Percentiles rank a stretch among this genome's conserved stretches.
Evolutionary conservation across 1,140 invertebrate species (phyloP).

Genomic region (Plutomurus gul): DNA sequence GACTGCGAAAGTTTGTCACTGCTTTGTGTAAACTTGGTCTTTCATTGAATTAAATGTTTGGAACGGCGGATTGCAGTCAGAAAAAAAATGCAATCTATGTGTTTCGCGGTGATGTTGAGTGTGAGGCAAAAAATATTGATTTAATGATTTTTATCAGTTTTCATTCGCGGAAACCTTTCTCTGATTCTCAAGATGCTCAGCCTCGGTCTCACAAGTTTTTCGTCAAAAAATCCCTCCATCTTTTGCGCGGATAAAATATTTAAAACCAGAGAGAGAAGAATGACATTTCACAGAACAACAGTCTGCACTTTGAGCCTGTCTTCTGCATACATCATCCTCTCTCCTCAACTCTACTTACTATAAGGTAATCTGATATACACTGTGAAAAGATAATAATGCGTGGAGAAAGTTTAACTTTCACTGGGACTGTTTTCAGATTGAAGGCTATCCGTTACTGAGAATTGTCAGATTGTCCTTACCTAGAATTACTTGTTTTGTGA

Average conservation of each 20-base stretch:
- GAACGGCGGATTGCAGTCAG: background rate
- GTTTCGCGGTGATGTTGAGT: background rate
- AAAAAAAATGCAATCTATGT: background rate
- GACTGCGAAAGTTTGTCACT: background rate
- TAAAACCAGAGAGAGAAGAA: too few relatives aligned
- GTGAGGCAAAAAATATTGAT: background rate
- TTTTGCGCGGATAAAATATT: too few relatives aligned
- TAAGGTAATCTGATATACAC: too few relatives aligned
- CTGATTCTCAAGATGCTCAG: too few relatives aligned
- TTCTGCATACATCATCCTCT: too few relatives aligned
- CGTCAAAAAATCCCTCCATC: too few relatives aligned
- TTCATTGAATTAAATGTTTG: constrained; percentile 6
- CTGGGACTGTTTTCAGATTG: too few relatives aligned
- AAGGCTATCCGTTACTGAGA: background rate
- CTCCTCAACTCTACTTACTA: too few relatives aligned
- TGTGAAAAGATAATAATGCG: too few relatives aligned
- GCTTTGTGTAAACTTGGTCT: background rate
- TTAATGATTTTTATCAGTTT: background rate
- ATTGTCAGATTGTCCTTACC: constrained; percentile 63
- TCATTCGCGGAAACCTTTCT: background rate
- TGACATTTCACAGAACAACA: too few relatives aligned
- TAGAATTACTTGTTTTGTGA: constrained; percentile 74
- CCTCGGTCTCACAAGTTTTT: background rate
- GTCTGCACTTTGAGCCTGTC: too few relatives aligned
- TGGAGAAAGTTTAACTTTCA: too few relatives aligned